These are phyloP conservation scores for Aldabrachelys gigantea DNA, from an alignment of 2,113 vertebrate species.

Conservation along the genomic window DNA sequence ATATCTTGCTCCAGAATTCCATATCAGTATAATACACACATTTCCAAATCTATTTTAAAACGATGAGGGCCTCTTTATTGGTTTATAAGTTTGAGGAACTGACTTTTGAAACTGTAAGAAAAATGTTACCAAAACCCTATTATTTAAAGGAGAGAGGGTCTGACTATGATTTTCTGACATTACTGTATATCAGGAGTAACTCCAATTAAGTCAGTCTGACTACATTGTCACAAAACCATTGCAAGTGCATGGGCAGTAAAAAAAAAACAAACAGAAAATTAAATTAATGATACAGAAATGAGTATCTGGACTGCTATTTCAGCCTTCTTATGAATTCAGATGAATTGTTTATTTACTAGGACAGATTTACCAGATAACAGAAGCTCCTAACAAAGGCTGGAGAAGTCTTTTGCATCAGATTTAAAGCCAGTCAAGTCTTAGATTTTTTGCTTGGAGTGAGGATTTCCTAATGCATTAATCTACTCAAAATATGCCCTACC, in stretches of 20 bases:
- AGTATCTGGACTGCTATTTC: background rate
- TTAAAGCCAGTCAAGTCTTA: background rate
- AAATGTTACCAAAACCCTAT: background rate
- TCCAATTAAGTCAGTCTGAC: background rate
- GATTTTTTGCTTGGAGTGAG: background rate
- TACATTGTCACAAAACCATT: background rate
- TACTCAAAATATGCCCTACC: background rate
- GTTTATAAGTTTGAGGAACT: background rate
- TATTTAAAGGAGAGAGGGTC: background rate
- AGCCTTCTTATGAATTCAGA: background rate
- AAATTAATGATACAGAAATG: rapidly evolving
- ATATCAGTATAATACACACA: background rate
- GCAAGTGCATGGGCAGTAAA: background rate
- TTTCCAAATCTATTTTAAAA: background rate
- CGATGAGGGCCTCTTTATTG: background rate
- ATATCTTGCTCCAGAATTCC: background rate
- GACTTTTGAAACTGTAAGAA: background rate
- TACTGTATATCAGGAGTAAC: background rate
- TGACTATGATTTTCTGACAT: background rate
- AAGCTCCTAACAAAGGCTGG: background rate
- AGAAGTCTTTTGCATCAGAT: background rate
- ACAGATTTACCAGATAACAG: background rate
- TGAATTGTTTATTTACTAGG: background rate
- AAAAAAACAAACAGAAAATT: background rate
- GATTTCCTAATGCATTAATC: background rate